A percentile compares a stretch with the other conserved stretches of the same genome.
Conservation (phyloP, 2,888 invertebrate species). For the Vesta saturnalis region DNA sequence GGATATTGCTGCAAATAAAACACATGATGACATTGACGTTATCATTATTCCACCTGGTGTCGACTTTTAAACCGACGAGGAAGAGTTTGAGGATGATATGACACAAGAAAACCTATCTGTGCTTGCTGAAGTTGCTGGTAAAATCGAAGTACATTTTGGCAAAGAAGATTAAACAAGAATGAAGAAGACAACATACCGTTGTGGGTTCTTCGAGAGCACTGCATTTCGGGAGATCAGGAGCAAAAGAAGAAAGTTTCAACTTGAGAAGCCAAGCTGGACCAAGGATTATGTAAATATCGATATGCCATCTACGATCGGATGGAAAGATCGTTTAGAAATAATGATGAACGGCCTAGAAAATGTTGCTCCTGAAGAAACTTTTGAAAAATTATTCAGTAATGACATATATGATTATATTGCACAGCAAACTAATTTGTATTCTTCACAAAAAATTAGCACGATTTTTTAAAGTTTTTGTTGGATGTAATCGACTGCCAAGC, state of each 20-base stretch:
- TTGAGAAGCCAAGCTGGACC: neutral
- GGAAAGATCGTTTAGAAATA: slow-evolving; percentile 2
- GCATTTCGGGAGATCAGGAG: neutral
- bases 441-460: slow-evolving; percentile 9
- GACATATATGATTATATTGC: slow-evolving; percentile 9
- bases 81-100: neutral
- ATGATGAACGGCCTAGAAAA: neutral
- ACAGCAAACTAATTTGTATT: slow-evolving; percentile 12
- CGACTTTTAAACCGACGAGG: neutral
- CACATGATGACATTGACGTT: neutral
- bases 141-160: too few species aligned
- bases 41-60: neutral
- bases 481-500: neutral
- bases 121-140: neutral
- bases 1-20: neutral
- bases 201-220: too few species aligned
- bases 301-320: neutral
- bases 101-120: neutral
- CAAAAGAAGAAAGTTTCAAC: neutral
- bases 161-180: too few species aligned
- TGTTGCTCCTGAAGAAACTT: neutral
- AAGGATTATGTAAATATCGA: neutral
- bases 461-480: slow-evolving; percentile 1
- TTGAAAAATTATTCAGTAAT: slow-evolving; percentile 11
- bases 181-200: neutral